Evolutionary conservation across 2,113 vertebrate species (phyloP).

Genomic region (Hyperopisus bebe): DNA sequence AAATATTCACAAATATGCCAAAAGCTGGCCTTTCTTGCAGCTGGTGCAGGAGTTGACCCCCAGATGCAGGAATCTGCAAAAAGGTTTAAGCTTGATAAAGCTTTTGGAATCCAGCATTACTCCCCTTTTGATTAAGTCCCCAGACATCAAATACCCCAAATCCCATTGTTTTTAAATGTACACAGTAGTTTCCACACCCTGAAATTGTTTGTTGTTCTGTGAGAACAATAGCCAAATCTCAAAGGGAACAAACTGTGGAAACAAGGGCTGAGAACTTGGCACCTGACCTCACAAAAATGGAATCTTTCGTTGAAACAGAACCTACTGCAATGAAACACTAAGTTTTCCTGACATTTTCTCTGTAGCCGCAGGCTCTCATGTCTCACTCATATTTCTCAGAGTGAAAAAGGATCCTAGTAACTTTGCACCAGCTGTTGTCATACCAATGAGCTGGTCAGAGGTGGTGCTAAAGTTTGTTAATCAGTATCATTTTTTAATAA

Average conservation of each 20-base stretch:
- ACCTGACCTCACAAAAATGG: conserved; percentile 3
- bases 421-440: not conserved
- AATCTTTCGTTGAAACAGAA: not conserved
- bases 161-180: conserved; percentile 24
- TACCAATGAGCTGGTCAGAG: not conserved
- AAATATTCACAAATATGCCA: not conserved
- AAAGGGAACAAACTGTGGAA: not conserved
- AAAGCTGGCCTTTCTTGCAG: conserved; percentile 4
- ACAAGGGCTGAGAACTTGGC: not conserved
- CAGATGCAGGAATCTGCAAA: conserved; percentile 18
- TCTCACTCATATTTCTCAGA: not conserved
- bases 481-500: not conserved
- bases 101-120: conserved; percentile 21
- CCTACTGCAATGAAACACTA: not conserved
- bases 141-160: conserved; percentile 22
- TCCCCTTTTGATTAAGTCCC: conserved; percentile 20
- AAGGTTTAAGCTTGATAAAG: conserved; percentile 22
- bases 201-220: conserved; percentile 2
- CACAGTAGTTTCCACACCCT: conserved; percentile 1
- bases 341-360: not conserved
- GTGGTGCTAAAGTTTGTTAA: not conserved
- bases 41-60: conserved; percentile 11
- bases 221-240: not conserved
- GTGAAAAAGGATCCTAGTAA: not conserved
- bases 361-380: not conserved